Conservation (phyloP, 1,140 invertebrate genomes). For the Euwallacea similis region DNA sequence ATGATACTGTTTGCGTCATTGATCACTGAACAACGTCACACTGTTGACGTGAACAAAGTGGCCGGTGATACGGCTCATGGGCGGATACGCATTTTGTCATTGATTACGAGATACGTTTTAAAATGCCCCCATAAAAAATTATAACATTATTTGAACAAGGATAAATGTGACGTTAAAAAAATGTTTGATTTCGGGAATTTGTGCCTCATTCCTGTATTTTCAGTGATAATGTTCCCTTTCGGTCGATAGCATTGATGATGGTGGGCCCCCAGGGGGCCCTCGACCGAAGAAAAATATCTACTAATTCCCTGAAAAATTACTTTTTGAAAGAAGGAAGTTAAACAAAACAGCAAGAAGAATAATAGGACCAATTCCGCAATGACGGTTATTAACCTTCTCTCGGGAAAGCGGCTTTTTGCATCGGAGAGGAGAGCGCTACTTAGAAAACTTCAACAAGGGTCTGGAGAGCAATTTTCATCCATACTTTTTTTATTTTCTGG, state of each 20-base stretch:
- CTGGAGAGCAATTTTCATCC: neutral
- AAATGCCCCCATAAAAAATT: no score
- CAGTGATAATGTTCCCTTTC: no score
- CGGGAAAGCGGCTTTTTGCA: neutral
- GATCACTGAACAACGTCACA: slow-evolving; percentile 15
- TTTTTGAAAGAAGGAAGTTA: slow-evolving; percentile 1
- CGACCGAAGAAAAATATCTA: neutral
- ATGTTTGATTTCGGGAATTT: no score
- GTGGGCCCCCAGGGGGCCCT: neutral
- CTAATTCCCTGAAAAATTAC: neutral
- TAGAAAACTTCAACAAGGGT: neutral
- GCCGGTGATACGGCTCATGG: neutral
- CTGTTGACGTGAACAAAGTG: slow-evolving; percentile 24
- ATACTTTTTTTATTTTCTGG: neutral
- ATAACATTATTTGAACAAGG: no score
- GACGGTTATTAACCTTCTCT: slow-evolving; percentile 5
- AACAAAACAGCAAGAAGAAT: neutral
- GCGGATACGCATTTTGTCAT: neutral
- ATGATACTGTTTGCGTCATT: slow-evolving; percentile 21
- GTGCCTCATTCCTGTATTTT: no score
- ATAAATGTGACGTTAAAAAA: no score
- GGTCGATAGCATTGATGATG: no score
- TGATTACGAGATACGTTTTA: neutral
- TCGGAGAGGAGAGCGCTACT: neutral
- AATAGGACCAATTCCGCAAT: neutral